Conservation (phyloP, 2,797 vertebrate genomes). For the Rhodeus uyekii region DNA sequence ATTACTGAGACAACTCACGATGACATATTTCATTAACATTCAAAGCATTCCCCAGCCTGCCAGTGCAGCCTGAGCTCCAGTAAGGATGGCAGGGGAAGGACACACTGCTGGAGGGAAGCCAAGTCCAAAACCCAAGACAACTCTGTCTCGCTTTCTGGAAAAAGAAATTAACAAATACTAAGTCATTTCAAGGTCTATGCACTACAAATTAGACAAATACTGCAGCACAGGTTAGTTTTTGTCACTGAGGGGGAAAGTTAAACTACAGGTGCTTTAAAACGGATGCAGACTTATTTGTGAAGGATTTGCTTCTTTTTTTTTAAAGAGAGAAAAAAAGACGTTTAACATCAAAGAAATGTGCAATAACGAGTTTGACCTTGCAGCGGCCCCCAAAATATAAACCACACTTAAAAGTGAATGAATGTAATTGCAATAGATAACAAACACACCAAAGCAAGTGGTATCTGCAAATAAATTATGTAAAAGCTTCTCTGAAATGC, state of each 20-base stretch:
- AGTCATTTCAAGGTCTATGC: slow-evolving; percentile 51
- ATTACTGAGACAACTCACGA: slow-evolving; percentile 58
- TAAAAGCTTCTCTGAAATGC: background rate
- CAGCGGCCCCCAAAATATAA: background rate
- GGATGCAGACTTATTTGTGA: background rate
- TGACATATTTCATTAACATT: slow-evolving; percentile 64
- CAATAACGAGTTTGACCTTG: background rate
- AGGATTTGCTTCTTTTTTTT: background rate
- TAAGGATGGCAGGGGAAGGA: slow-evolving; percentile 48
- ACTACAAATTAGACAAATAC: slow-evolving; percentile 30
- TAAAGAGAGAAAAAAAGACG: no score
- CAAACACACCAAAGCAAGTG: background rate
- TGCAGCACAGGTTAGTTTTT: background rate
- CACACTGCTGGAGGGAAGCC: slow-evolving; percentile 49
- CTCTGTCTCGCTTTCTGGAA: slow-evolving; percentile 42
- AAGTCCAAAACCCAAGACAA: slow-evolving; percentile 45
- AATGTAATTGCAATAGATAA: background rate
- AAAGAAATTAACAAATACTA: slow-evolving; percentile 45
- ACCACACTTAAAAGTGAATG: background rate
- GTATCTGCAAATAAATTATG: background rate
- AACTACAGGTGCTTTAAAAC: background rate
- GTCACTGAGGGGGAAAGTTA: background rate
- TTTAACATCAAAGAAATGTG: background rate
- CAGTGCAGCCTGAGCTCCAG: slow-evolving; percentile 37
- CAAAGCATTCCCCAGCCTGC: slow-evolving; percentile 44